phyloP scores from a whole-genome alignment of 1,140 invertebrate species.

The Drosophila erecta region DNA sequence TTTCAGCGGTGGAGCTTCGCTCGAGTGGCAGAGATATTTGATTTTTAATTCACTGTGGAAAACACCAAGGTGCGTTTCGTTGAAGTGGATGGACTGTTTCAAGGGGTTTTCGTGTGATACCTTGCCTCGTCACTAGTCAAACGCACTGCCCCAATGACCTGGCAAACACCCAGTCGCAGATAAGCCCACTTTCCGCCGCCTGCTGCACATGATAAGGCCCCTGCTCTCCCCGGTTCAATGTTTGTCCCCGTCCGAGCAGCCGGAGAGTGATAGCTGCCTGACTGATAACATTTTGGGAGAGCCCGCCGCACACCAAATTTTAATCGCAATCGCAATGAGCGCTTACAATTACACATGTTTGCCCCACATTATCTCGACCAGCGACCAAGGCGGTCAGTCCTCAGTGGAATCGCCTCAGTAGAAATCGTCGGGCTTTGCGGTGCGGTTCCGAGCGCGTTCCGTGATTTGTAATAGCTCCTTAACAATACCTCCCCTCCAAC shows the following conservation, averaged over 20 bases:
- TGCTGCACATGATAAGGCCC: constrained; percentile 68
- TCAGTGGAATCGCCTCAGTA: constrained; percentile 50
- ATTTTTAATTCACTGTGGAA: constrained; percentile 16
- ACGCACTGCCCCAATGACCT: constrained; percentile 1
- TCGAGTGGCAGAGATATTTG: constrained; percentile 26
- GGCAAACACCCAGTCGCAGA: constrained; percentile 54
- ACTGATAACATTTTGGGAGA: constrained; percentile 74
- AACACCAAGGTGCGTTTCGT: constrained; percentile 9
- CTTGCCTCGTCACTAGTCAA: constrained; percentile 5
- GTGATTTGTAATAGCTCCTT: constrained; percentile 3
- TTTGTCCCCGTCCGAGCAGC: constrained; percentile 54
- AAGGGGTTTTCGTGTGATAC: background rate
- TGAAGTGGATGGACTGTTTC: constrained; percentile 23
- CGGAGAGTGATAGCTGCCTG: constrained; percentile 25
- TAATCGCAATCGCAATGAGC: constrained; percentile 80
- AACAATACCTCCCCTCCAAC: constrained; percentile 9
- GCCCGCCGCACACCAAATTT: constrained; percentile 53
- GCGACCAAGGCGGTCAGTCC: constrained; percentile 13
- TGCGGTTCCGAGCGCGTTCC: constrained; percentile 44
- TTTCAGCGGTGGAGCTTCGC: constrained; percentile 5
- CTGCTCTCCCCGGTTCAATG: constrained; percentile 46
- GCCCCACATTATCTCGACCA: constrained; percentile 56
- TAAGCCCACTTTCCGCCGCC: constrained; percentile 49
- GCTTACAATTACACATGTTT: constrained; percentile 80
- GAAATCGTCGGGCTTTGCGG: constrained; percentile 56